phyloP scores from a whole-genome alignment of 2,888 invertebrate genomes.

The Apoda limacodes region DNA sequence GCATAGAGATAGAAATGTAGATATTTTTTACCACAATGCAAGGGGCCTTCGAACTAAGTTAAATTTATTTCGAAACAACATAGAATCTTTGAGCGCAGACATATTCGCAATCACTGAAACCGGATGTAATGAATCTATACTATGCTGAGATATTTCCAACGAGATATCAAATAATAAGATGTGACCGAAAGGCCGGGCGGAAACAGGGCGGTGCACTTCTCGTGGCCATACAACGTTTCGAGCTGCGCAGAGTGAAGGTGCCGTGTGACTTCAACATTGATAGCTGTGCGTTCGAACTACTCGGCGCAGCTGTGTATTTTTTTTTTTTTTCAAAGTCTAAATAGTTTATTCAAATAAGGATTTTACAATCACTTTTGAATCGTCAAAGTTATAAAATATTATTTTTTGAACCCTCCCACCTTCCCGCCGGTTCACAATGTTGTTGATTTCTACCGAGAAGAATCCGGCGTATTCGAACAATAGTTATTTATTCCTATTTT shows the following conservation, averaged over 20 bases:
- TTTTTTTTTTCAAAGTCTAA: too few species aligned
- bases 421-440: too few species aligned
- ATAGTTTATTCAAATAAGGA: too few species aligned
- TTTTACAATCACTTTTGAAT: too few species aligned
- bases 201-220: constrained; percentile 14
- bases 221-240: constrained; percentile 13
- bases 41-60: constrained; percentile 8
- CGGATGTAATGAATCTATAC: constrained; percentile 12
- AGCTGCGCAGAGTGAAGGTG: constrained; percentile 10
- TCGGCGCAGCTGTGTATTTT: constrained; percentile 1
- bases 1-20: not conserved
- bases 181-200: constrained; percentile 16
- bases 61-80: constrained; percentile 4
- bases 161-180: constrained; percentile 10
- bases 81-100: constrained; percentile 11
- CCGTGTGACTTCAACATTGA: constrained; percentile 11
- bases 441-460: too few species aligned
- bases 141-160: constrained; percentile 6
- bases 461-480: too few species aligned
- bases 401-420: too few species aligned
- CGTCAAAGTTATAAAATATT: too few species aligned
- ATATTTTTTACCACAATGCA: constrained; percentile 5
- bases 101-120: constrained; percentile 21
- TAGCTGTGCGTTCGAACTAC: constrained; percentile 12
- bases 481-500: constrained; percentile 10